Percentiles rank a stretch among this genome's conserved stretches.
Evolutionary conservation across 92 coral and sea anemone genomes (phyloP).

Genomic region (Epizoanthus illoricatus): DNA sequence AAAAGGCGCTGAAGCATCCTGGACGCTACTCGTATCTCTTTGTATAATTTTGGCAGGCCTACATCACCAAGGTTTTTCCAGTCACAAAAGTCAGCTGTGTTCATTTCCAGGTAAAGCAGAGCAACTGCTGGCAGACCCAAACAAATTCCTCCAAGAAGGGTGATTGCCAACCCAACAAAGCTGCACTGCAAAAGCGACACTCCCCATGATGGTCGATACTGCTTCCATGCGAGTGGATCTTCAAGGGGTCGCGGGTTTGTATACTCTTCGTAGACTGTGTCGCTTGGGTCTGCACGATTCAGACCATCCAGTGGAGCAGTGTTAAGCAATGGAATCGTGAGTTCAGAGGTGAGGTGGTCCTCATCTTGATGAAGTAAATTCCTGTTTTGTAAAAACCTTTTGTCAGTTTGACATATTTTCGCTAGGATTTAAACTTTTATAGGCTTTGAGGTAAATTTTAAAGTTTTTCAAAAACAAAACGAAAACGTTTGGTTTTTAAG

Average conservation of each 20-base stretch:
- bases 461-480: too few relatives aligned
- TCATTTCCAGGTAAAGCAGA: not conserved
- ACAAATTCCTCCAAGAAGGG: not conserved
- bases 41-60: not conserved
- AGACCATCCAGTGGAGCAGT: too few relatives aligned
- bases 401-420: too few relatives aligned
- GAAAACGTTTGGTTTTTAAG: too few relatives aligned
- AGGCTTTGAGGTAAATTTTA: too few relatives aligned
- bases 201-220: not conserved
- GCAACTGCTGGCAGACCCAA: not conserved
- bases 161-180: not conserved
- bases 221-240: not conserved
- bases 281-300: not conserved
- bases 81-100: not conserved
- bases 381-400: too few relatives aligned
- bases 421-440: too few relatives aligned
- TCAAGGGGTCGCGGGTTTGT: not conserved
- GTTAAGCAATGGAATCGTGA: too few relatives aligned
- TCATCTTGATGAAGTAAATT: too few relatives aligned
- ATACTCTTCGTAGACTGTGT: not conserved
- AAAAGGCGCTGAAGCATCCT: not conserved
- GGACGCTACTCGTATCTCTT: not conserved
- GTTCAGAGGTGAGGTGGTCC: too few relatives aligned
- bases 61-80: not conserved
- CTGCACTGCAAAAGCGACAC: not conserved